Evolutionary conservation across 2,113 vertebrate genomes (phyloP).

Genomic region (Aix galericulata): DNA sequence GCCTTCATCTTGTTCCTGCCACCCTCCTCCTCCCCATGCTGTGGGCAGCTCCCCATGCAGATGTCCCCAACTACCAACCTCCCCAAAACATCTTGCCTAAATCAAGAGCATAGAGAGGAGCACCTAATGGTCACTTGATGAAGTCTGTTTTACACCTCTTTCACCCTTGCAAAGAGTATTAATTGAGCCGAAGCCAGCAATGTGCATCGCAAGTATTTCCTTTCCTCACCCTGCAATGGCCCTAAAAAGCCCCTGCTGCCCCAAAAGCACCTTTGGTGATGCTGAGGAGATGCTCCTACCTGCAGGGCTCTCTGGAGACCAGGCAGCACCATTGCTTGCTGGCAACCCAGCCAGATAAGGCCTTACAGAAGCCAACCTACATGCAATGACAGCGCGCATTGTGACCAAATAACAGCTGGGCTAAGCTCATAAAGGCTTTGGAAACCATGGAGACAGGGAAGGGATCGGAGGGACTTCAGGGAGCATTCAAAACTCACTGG

Average conservation of each 20-base stretch:
- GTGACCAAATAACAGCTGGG: not conserved
- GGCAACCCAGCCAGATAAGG: not conserved
- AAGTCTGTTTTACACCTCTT: rapidly evolving
- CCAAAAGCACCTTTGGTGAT: rapidly evolving
- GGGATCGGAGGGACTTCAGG: not conserved
- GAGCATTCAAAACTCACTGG: not conserved
- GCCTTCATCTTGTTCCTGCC: not conserved
- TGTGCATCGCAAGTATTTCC: rapidly evolving
- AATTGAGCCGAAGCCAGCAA: not conserved
- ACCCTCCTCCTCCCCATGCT: too few relatives aligned
- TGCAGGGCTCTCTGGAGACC: not conserved
- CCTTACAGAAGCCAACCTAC: rapidly evolving
- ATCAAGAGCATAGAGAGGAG: not conserved
- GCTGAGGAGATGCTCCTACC: not conserved
- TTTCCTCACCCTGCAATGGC: not conserved
- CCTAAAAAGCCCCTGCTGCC: not conserved
- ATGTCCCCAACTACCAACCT: not conserved
- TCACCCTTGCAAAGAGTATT: not conserved
- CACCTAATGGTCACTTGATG: not conserved
- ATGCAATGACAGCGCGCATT: rapidly evolving
- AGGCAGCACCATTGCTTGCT: not conserved
- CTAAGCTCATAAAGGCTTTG: not conserved
- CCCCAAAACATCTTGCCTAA: not conserved
- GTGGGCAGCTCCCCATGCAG: not conserved
- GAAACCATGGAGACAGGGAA: not conserved